Evolutionary conservation across 2,888 invertebrate genomes (phyloP).

Genomic region (Brenthis hecate): DNA sequence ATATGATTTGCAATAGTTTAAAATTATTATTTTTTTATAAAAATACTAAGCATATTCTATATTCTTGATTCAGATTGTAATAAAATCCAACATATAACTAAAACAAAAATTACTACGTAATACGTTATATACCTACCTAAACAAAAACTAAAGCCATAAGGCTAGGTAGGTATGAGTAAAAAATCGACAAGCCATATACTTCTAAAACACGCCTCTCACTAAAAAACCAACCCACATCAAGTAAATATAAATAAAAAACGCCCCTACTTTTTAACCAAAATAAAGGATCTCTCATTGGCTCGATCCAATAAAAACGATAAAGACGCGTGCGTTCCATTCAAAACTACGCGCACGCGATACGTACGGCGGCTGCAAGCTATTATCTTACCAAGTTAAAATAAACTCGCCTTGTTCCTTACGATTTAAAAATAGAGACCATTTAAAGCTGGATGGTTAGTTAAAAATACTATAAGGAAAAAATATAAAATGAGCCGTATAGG

Average conservation of each 20-base stretch:
- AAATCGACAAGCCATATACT: background rate
- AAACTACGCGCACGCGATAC: slow-evolving; percentile 71
- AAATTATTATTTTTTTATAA: background rate
- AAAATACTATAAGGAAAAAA: slow-evolving; percentile 77
- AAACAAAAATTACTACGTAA: too few relatives aligned
- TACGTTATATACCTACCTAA: too few relatives aligned
- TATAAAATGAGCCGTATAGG: slow-evolving; percentile 74
- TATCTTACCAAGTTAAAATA: slow-evolving; percentile 62
- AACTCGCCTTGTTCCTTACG: slow-evolving; percentile 42
- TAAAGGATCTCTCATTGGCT: slow-evolving; percentile 66
- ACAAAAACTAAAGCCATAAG: background rate
- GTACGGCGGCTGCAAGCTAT: slow-evolving; percentile 73
- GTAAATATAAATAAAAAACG: slow-evolving; percentile 60
- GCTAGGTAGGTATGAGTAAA: background rate
- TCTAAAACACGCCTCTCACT: slow-evolving; percentile 54
- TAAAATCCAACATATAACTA: too few relatives aligned
- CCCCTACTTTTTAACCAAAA: slow-evolving; percentile 67
- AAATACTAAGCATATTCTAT: background rate
- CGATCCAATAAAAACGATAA: slow-evolving; percentile 73
- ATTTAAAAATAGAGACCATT: slow-evolving; percentile 40
- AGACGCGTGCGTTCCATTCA: slow-evolving; percentile 73
- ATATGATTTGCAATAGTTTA: too few relatives aligned
- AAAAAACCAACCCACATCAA: slow-evolving; percentile 52
- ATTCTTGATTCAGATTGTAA: too few relatives aligned
- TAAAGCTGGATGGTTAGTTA: slow-evolving; percentile 56